Percentiles rank a stretch among this genome's conserved stretches.
These are phyloP conservation scores for Tangachromis dhanisi DNA, from an alignment of 2,113 vertebrate genomes.

Conservation along the genomic window DNA sequence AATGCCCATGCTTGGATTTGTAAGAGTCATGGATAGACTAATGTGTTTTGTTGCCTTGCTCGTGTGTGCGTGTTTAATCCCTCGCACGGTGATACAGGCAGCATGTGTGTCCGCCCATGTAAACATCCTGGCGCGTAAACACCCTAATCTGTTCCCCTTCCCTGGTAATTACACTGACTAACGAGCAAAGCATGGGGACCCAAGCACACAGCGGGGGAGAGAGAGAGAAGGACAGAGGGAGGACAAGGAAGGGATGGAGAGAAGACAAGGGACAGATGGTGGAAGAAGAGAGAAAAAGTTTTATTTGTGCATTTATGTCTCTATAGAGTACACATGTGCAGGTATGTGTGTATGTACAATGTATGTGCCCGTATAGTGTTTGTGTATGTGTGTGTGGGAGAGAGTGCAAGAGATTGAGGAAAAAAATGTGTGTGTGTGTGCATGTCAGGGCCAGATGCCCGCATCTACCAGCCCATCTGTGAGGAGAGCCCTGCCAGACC, in stretches of 20 bases:
- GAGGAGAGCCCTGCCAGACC: slow-evolving; percentile 65
- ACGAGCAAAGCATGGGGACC: slow-evolving; percentile 45
- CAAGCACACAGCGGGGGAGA: not conserved
- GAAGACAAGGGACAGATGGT: slow-evolving; percentile 38
- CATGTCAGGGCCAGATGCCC: slow-evolving; percentile 56
- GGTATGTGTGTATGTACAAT: not conserved
- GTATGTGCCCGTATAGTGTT: not conserved
- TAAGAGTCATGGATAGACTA: not conserved
- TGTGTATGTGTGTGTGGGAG: not conserved
- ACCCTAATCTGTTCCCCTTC: slow-evolving; percentile 61
- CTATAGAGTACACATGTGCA: not conserved
- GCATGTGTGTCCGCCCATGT: slow-evolving; percentile 45
- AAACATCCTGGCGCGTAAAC: slow-evolving; percentile 57
- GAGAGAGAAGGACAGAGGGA: not conserved
- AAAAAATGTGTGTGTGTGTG: not conserved
- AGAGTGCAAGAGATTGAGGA: not conserved
- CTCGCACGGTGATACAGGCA: not conserved
- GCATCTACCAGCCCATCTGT: slow-evolving; percentile 66
- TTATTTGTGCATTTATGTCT: not conserved
- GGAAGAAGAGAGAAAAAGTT: slow-evolving; percentile 1
- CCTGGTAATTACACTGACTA: slow-evolving; percentile 63
- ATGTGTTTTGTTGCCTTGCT: not conserved
- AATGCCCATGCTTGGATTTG: not conserved
- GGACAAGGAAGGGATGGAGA: not conserved
- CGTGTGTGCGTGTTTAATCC: not conserved